These are phyloP conservation scores for Leucopternis melanops DNA, from an alignment of 2,113 vertebrate genomes.

Conservation along the genomic window DNA sequence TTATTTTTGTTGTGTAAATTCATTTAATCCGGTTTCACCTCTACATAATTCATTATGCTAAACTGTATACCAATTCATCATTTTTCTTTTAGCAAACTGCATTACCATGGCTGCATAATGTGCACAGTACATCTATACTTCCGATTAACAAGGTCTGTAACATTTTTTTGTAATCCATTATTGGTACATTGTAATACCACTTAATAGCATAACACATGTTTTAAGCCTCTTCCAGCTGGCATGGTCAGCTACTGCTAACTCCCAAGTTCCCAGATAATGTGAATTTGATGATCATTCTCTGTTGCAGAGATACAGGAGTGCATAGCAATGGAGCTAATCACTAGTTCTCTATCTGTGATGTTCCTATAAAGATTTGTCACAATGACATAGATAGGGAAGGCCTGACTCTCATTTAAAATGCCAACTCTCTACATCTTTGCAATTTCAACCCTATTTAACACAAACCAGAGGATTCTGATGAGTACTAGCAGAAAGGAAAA, in stretches of 20 bases:
- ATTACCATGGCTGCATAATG: background rate
- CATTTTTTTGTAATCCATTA: slow-evolving; percentile 25
- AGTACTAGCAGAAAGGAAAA: background rate
- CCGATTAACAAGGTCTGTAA: background rate
- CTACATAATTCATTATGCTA: background rate
- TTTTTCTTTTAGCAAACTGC: background rate
- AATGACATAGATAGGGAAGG: background rate
- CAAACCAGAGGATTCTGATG: background rate
- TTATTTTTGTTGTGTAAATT: background rate
- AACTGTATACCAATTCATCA: background rate
- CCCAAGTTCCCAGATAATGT: slow-evolving; percentile 35
- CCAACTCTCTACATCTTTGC: background rate
- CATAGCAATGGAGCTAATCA: slow-evolving; percentile 41
- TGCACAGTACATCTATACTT: background rate
- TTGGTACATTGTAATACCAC: background rate
- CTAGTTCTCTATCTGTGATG: background rate
- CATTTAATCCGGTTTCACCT: background rate
- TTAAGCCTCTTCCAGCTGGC: slow-evolving; percentile 48
- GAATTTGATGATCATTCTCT: slow-evolving; percentile 1
- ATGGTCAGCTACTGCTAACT: slow-evolving; percentile 23
- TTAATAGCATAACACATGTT: slow-evolving; percentile 52
- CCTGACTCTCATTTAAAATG: background rate
- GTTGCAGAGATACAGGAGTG: background rate
- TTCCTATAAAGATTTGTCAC: background rate
- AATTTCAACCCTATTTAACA: background rate